These are phyloP conservation scores for Chloroclysta siterata DNA, from an alignment of 2,888 invertebrate genomes.

Conservation along the genomic window DNA sequence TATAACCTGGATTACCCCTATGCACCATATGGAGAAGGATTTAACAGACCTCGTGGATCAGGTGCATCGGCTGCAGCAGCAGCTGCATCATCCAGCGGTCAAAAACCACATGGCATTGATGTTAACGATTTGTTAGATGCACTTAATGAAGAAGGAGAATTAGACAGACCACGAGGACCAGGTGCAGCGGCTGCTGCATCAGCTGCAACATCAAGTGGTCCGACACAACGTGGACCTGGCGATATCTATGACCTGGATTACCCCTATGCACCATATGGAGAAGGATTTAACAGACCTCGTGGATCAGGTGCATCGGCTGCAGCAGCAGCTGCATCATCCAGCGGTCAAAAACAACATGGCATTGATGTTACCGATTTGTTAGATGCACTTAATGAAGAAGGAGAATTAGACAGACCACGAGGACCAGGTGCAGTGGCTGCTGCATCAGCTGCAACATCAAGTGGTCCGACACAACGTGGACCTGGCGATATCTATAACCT, in stretches of 20 bases:
- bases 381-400: too few species aligned
- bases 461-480: not conserved
- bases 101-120: too few species aligned
- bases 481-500: not conserved
- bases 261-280: not conserved
- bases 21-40: not conserved
- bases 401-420: conserved; percentile 8
- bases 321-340: not conserved
- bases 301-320: not conserved
- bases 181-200: conserved; percentile 17
- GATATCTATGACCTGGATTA: too few species aligned
- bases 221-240: not conserved
- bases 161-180: conserved; percentile 20
- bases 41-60: not conserved
- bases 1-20: not conserved
- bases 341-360: too few species aligned
- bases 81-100: not conserved
- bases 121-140: too few species aligned
- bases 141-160: not conserved
- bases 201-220: not conserved
- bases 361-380: too few species aligned
- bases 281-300: not conserved
- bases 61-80: not conserved
- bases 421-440: conserved; percentile 22
- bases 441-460: not conserved